Percentiles rank a stretch among this genome's conserved stretches.
These are phyloP conservation scores for Taphrorychus bicolor DNA, from an alignment of 2,888 invertebrate species.

Conservation along the genomic window DNA sequence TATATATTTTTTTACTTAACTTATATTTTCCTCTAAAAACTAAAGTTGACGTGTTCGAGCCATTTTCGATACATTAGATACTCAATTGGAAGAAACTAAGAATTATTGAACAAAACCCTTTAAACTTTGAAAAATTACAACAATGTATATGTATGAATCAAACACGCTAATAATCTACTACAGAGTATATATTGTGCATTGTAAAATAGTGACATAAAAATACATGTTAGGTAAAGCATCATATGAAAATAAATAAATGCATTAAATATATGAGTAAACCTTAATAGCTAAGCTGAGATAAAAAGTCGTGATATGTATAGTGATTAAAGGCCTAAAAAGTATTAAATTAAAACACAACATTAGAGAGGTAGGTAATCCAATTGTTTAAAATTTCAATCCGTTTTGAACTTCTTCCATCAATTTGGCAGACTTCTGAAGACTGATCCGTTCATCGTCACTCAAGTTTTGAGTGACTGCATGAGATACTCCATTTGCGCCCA, in stretches of 20 bases:
- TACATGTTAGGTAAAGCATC: too few relatives aligned
- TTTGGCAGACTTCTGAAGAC: slow-evolving; percentile 72
- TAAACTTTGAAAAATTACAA: too few relatives aligned
- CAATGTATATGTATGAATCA: too few relatives aligned
- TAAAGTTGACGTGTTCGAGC: too few relatives aligned
- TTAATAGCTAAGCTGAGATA: background rate
- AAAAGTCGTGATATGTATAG: background rate
- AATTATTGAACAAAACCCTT: too few relatives aligned
- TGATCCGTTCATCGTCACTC: slow-evolving; percentile 67
- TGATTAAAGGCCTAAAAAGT: background rate
- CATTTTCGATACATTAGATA: too few relatives aligned
- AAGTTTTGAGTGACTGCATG: slow-evolving; percentile 77
- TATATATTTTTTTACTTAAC: too few relatives aligned
- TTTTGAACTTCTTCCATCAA: slow-evolving; percentile 45
- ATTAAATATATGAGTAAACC: background rate
- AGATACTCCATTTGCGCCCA: slow-evolving; percentile 75
- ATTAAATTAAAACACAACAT: background rate
- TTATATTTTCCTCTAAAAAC: too few relatives aligned
- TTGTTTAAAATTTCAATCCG: slow-evolving; percentile 29
- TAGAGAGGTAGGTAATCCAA: background rate
- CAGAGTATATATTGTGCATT: too few relatives aligned
- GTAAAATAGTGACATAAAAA: background rate
- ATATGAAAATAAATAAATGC: background rate
- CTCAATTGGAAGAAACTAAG: too few relatives aligned
- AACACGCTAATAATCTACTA: too few relatives aligned